A percentile compares a stretch with the other conserved stretches of the same genome.
phyloP scores from a whole-genome alignment of 2,113 vertebrate genomes.

The Carassius carassius region DNA sequence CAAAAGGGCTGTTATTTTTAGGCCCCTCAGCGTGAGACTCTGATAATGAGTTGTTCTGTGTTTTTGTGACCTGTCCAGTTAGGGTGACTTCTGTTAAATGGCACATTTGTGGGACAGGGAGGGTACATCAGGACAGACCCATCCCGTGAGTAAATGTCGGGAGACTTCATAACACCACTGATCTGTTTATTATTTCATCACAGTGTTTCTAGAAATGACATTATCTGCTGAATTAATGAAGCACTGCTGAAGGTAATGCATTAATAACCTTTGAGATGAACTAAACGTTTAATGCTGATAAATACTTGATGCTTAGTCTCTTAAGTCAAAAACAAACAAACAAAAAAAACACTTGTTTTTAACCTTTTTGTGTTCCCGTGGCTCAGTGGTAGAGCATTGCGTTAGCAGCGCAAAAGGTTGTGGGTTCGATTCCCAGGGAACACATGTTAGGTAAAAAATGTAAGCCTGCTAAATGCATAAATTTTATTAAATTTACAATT shows the following conservation, averaged over 20 bases:
- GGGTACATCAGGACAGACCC: neutral
- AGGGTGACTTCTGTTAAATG: constrained; percentile 3
- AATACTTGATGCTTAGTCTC: neutral
- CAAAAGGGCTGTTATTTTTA: constrained; percentile 26
- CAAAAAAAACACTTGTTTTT: too few relatives aligned
- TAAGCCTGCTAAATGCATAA: too few relatives aligned
- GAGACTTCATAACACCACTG: too few relatives aligned
- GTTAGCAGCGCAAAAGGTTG: too few relatives aligned
- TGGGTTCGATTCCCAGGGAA: too few relatives aligned
- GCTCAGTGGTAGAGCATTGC: too few relatives aligned
- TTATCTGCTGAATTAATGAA: neutral
- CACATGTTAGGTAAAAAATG: too few relatives aligned
- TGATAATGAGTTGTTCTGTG: neutral
- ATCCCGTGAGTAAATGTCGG: neutral
- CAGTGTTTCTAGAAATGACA: neutral
- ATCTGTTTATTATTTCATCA: neutral
- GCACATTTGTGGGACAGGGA: neutral
- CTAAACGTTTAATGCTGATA: neutral
- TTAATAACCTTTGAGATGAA: neutral
- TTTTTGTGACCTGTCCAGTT: constrained; percentile 6
- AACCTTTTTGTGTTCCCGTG: too few relatives aligned
- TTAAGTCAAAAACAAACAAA: too few relatives aligned
- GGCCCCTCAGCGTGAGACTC: neutral
- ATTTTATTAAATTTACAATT: too few relatives aligned
- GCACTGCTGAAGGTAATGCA: neutral